These are phyloP conservation scores for Sphaeridia pumilis DNA, from an alignment of 2,888 invertebrate species.

Conservation along the genomic window DNA sequence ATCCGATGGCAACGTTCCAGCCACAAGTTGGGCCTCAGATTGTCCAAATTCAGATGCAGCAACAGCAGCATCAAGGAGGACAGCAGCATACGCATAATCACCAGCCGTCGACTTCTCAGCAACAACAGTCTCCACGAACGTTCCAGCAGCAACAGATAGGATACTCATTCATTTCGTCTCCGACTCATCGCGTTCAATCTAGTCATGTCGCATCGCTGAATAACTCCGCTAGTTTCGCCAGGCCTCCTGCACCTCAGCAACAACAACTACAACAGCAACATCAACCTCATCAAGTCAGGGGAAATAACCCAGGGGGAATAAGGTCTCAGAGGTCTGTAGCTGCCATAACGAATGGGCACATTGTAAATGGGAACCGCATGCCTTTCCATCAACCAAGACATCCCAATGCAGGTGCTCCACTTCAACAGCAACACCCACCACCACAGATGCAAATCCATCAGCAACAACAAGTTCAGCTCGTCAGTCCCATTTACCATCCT, in stretches of 20 bases:
- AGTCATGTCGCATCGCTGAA: constrained; percentile 15
- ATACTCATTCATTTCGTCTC: constrained; percentile 14
- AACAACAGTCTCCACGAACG: constrained; percentile 15
- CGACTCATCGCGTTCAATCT: constrained; percentile 17
- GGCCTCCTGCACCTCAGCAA: constrained; percentile 3
- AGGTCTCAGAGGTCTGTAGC: not conserved
- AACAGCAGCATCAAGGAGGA: constrained; percentile 12
- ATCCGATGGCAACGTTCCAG: constrained; percentile 31
- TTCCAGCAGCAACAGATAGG: constrained; percentile 16
- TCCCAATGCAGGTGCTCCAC: constrained; percentile 13
- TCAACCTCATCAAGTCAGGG: constrained; percentile 4
- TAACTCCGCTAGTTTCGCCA: constrained; percentile 10
- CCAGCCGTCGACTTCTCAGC: constrained; percentile 6
- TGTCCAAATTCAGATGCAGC: constrained; percentile 15
- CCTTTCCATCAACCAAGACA: constrained; percentile 17
- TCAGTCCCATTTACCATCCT: constrained; percentile 19
- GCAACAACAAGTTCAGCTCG: constrained; percentile 20
- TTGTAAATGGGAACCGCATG: constrained; percentile 32
- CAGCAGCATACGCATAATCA: constrained; percentile 4
- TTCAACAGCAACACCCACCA: constrained; percentile 19
- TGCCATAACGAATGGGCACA: constrained; percentile 21
- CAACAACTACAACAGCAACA: constrained; percentile 6
- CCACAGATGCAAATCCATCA: constrained; percentile 27
- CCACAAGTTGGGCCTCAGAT: constrained; percentile 20
- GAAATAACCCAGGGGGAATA: constrained; percentile 6